These are phyloP conservation scores for Ladona fulva DNA, from an alignment of 1,140 invertebrate genomes.

Conservation along the genomic window DNA sequence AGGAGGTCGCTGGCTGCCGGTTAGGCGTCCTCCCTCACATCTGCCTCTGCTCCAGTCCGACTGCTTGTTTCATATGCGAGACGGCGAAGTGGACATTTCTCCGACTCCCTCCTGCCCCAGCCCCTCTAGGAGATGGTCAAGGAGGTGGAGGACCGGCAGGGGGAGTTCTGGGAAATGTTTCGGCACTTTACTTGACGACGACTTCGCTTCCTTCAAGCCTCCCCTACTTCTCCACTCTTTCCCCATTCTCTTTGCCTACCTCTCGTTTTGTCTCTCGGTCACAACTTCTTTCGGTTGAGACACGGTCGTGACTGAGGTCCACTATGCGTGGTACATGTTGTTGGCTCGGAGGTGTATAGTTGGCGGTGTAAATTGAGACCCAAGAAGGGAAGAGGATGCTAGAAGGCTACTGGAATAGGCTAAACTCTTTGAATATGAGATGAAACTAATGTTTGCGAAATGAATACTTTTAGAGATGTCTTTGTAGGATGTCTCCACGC, in stretches of 20 bases:
- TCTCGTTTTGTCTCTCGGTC: neutral
- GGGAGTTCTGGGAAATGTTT: slow-evolving; percentile 1
- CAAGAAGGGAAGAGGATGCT: too few relatives aligned
- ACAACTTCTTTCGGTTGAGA: too few relatives aligned
- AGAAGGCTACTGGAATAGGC: too few relatives aligned
- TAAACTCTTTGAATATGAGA: too few relatives aligned
- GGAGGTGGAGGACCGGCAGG: neutral
- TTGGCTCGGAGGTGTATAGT: too few relatives aligned
- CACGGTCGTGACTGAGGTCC: too few relatives aligned
- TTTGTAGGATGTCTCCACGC: too few relatives aligned
- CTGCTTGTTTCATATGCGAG: neutral
- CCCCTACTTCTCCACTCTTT: neutral
- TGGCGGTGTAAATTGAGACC: too few relatives aligned
- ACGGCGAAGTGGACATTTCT: neutral
- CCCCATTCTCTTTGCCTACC: neutral
- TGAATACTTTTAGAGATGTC: too few relatives aligned
- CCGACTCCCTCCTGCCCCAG: neutral
- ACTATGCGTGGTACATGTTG: too few relatives aligned
- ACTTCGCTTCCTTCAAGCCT: neutral
- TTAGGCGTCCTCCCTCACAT: neutral
- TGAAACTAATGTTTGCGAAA: too few relatives aligned
- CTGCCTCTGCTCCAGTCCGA: neutral
- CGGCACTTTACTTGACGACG: neutral
- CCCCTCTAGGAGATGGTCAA: neutral
- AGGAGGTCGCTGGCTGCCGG: neutral